phyloP scores from a whole-genome alignment of 2,797 vertebrate genomes.

The Rousettus madagascariensis region DNA sequence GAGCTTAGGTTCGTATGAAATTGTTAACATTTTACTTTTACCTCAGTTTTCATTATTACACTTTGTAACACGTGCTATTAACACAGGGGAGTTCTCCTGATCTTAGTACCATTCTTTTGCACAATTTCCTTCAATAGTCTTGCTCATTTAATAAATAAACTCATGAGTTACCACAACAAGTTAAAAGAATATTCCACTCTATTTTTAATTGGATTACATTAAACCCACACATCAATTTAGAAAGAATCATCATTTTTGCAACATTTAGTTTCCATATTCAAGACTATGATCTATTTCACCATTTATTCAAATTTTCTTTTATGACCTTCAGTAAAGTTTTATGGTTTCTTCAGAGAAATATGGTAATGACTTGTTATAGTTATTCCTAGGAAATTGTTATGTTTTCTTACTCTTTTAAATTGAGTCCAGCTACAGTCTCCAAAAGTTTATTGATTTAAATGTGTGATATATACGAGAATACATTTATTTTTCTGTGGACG shows the following conservation, averaged over 20 bases:
- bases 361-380: slow-evolving; percentile 25
- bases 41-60: background rate
- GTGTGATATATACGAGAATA: background rate
- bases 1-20: background rate
- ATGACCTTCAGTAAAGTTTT: slow-evolving; percentile 51
- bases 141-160: background rate
- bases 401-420: slow-evolving; percentile 36
- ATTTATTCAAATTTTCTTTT: slow-evolving; percentile 59
- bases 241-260: slow-evolving; percentile 27
- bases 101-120: background rate
- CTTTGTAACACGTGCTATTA: background rate
- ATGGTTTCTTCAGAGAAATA: slow-evolving; percentile 56
- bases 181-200: slow-evolving; percentile 14
- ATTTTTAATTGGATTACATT: slow-evolving; percentile 33
- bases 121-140: background rate
- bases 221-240: slow-evolving; percentile 34
- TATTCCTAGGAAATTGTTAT: slow-evolving; percentile 26
- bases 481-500: background rate
- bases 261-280: background rate
- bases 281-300: background rate
- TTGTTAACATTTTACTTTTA: background rate
- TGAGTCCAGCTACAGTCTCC: background rate
- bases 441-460: slow-evolving; percentile 4
- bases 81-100: background rate
- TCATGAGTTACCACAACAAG: slow-evolving; percentile 1